Percentiles rank a stretch among this genome's conserved stretches.
Evolutionary conservation across 2,797 vertebrate species (phyloP).

Genomic region (Todus mexicanus): DNA sequence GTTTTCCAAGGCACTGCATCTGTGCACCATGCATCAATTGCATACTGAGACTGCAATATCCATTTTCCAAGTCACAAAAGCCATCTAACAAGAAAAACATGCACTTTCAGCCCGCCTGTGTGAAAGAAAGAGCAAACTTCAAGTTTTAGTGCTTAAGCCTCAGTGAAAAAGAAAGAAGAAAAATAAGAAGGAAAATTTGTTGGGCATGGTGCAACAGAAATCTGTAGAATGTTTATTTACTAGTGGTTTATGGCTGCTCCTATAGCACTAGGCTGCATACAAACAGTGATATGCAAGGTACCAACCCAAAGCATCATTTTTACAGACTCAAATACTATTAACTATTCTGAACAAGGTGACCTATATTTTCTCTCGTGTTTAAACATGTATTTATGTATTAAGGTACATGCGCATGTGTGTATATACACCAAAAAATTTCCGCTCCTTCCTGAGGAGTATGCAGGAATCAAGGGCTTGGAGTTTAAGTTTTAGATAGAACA

Average conservation of each 20-base stretch:
- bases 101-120: neutral
- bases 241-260: neutral
- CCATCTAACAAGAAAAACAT: neutral
- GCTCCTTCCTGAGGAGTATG: neutral
- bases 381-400: fast-evolving
- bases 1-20: slow-evolving; percentile 59
- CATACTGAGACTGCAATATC: slow-evolving; percentile 1
- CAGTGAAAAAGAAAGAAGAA: neutral
- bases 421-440: neutral
- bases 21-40: slow-evolving; percentile 11
- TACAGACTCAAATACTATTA: neutral
- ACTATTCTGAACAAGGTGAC: neutral
- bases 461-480: neutral
- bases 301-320: neutral
- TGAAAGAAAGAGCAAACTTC: neutral
- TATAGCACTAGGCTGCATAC: neutral
- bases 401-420: neutral
- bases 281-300: neutral
- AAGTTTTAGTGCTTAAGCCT: neutral
- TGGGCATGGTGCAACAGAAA: neutral
- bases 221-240: neutral
- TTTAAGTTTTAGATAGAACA: neutral
- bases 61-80: slow-evolving; percentile 9
- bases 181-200: neutral
- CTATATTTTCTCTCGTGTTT: neutral